A percentile compares a stretch with the other conserved stretches of the same genome.
Evolutionary conservation across 2,113 vertebrate genomes (phyloP).

Genomic region (Regulus satrapa): DNA sequence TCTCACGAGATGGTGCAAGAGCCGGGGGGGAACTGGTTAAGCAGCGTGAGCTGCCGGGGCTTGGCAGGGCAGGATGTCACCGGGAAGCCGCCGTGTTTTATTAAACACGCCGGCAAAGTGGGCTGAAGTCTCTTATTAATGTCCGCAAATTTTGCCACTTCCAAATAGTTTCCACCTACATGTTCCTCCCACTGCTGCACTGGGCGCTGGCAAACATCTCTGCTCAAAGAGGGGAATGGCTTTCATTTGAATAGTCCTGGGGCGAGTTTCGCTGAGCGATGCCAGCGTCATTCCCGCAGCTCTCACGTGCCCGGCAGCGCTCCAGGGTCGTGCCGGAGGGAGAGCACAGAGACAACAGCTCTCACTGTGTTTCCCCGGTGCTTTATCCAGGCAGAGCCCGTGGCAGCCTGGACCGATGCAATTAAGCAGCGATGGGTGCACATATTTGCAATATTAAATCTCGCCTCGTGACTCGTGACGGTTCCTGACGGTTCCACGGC

Average conservation of each 20-base stretch:
- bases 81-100: background rate
- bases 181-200: constrained; percentile 8
- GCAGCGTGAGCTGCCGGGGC: background rate
- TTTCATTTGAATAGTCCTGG: background rate
- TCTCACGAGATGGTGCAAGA: constrained; percentile 40
- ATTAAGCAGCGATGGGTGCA: background rate
- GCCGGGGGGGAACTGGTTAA: constrained; percentile 12
- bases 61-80: constrained; percentile 17
- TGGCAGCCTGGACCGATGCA: background rate
- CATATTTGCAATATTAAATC: background rate
- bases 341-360: background rate
- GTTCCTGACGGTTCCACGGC: background rate
- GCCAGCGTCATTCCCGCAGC: background rate
- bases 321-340: background rate
- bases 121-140: constrained; percentile 36
- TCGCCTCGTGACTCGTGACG: background rate
- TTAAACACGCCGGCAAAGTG: constrained; percentile 17
- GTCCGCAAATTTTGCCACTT: constrained; percentile 57
- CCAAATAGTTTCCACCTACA: constrained; percentile 47
- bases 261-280: constrained; percentile 17
- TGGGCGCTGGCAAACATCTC: constrained; percentile 16
- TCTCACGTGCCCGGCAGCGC: constrained; percentile 10
- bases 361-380: background rate
- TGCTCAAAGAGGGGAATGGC: background rate
- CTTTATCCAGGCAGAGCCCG: background rate